Evolutionary conservation across 2,888 invertebrate species (phyloP).

Genomic region (Osedax frankpressi): DNA sequence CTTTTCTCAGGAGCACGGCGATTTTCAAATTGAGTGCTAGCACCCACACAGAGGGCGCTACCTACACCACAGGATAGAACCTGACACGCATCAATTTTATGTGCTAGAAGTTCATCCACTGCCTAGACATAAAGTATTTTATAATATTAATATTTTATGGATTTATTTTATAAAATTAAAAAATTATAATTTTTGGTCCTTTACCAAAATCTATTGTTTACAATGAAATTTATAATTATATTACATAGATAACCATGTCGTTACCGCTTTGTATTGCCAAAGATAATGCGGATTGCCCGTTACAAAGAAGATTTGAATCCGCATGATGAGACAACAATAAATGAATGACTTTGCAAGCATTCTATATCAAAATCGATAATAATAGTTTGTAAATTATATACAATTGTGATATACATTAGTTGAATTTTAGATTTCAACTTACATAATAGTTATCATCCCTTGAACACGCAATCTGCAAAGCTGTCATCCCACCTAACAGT

Average conservation of each 20-base stretch:
- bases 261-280: slow-evolving; percentile 44
- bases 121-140: no score
- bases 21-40: slow-evolving; percentile 41
- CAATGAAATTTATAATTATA: slow-evolving; percentile 19
- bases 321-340: slow-evolving; percentile 41
- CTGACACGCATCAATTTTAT: slow-evolving; percentile 39
- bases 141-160: no score
- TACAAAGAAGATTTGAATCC: slow-evolving; percentile 41
- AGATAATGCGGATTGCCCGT: slow-evolving; percentile 44
- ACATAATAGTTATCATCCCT: slow-evolving; percentile 43
- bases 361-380: no score
- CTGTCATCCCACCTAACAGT: slow-evolving; percentile 41
- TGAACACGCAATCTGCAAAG: slow-evolving; percentile 44
- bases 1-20: slow-evolving; percentile 34
- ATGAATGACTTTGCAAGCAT: slow-evolving; percentile 37
- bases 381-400: no score
- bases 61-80: slow-evolving; percentile 43
- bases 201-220: background rate
- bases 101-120: slow-evolving; percentile 38
- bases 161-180: background rate
- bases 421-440: background rate
- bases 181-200: background rate
- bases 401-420: background rate
- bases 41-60: slow-evolving; percentile 43
- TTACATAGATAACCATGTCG: slow-evolving; percentile 40